Percentiles rank a stretch among this genome's conserved stretches.
These are phyloP conservation scores for Argyrosomus japonicus DNA, from an alignment of 2,113 vertebrate genomes.

Conservation along the genomic window DNA sequence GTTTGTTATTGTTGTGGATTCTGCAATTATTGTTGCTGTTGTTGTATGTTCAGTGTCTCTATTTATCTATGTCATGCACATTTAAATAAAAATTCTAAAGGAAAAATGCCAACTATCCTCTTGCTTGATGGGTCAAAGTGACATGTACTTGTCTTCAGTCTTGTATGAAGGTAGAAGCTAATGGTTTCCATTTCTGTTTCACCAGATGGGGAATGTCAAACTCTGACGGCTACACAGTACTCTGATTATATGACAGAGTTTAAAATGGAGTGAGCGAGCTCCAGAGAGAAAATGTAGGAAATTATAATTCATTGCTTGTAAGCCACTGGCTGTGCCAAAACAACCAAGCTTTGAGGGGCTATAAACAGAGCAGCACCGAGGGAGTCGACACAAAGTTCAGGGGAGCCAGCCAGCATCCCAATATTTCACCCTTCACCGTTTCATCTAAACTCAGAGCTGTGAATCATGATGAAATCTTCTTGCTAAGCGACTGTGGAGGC, in stretches of 20 bases:
- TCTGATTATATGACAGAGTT: slow-evolving; percentile 43
- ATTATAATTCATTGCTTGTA: slow-evolving; percentile 54
- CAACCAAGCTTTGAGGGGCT: slow-evolving; percentile 57
- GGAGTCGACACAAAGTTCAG: slow-evolving; percentile 53
- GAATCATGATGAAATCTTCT: slow-evolving; percentile 52
- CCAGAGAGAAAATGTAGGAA: slow-evolving; percentile 36
- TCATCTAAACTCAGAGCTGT: slow-evolving; percentile 35
- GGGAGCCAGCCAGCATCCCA: slow-evolving; percentile 43
- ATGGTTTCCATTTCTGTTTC: slow-evolving; percentile 28
- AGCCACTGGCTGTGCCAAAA: slow-evolving; percentile 58
- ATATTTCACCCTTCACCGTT: slow-evolving; percentile 40
- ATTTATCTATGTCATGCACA: too few species aligned
- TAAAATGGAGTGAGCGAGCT: slow-evolving; percentile 37
- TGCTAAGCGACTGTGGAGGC: slow-evolving; percentile 31
- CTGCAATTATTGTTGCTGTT: too few species aligned
- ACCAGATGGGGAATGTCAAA: slow-evolving; percentile 49
- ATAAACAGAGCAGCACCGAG: slow-evolving; percentile 48
- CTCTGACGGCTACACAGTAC: slow-evolving; percentile 8
- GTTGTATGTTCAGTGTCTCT: too few species aligned
- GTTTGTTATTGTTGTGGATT: too few species aligned
- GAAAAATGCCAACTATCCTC: too few species aligned
- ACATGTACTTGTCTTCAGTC: not conserved
- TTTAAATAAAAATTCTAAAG: too few species aligned
- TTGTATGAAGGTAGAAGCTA: not conserved
- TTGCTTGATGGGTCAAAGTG: not conserved